Evolutionary conservation across 92 coral and sea anemone genomes (phyloP).

Genomic region (Scolanthus callimorphus): DNA sequence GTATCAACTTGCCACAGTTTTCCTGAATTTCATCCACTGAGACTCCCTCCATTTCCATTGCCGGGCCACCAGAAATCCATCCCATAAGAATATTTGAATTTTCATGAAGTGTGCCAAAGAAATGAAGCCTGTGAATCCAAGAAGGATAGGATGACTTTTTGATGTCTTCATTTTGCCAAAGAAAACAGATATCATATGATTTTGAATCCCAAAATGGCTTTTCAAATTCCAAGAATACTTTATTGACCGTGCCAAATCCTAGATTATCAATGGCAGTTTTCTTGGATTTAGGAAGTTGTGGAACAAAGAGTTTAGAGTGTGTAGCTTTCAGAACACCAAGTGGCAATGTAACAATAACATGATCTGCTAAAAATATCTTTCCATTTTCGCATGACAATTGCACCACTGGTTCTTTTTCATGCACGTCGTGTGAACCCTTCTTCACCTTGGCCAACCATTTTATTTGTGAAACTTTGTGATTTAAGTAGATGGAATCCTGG

Average conservation of each 20-base stretch:
- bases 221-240: background rate
- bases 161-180: background rate
- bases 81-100: background rate
- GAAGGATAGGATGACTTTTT: background rate
- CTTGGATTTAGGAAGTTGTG: background rate
- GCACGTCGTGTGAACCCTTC: background rate
- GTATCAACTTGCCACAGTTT: background rate
- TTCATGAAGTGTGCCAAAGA: background rate
- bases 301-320: background rate
- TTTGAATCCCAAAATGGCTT: background rate
- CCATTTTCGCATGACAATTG: background rate
- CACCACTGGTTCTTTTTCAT: background rate
- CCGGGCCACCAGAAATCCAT: background rate
- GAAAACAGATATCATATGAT: too few relatives aligned
- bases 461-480: background rate
- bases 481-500: background rate
- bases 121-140: background rate
- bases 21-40: background rate
- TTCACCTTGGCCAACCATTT: background rate
- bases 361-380: background rate
- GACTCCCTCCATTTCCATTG: background rate
- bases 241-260: background rate
- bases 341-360: background rate
- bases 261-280: background rate
- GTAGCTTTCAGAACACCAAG: background rate